Percentiles rank a stretch among this genome's conserved stretches.
Conservation (phyloP, 2,113 vertebrate species). For the Pitta sordida region DNA sequence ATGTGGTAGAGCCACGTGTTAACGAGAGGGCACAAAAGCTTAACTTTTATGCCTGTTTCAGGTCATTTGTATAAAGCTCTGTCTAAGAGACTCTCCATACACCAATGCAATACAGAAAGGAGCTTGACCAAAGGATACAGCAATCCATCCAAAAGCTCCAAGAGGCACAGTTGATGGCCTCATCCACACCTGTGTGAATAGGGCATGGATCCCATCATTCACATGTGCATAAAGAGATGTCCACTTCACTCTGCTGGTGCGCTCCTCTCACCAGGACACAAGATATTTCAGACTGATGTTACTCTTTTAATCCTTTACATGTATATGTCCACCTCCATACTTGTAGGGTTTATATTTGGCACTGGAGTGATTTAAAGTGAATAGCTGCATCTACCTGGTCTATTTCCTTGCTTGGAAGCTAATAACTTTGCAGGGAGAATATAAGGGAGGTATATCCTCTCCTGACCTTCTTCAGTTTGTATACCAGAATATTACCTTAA, state of each 20-base stretch:
- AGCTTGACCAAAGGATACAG: neutral
- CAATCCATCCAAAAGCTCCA: rapidly evolving
- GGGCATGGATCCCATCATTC: neutral
- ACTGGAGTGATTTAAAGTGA: neutral
- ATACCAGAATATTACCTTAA: neutral
- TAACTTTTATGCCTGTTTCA: neutral
- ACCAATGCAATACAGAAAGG: neutral
- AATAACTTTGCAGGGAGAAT: neutral
- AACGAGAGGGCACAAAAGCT: neutral
- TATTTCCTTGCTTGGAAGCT: neutral
- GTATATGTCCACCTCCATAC: neutral
- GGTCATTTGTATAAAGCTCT: neutral
- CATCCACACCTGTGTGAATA: neutral
- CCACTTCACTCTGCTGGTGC: neutral
- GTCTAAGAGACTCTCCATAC: neutral
- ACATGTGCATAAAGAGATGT: too few relatives aligned
- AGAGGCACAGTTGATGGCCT: neutral
- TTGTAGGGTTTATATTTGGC: neutral
- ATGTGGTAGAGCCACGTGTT: rapidly evolving
- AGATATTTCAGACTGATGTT: neutral
- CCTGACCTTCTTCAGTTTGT: neutral
- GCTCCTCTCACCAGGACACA: neutral
- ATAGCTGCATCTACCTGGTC: neutral
- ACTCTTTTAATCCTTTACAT: neutral
- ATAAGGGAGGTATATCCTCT: neutral